Evolutionary conservation across 2,888 invertebrate species (phyloP).

Genomic region (Parelbella ahira): DNA sequence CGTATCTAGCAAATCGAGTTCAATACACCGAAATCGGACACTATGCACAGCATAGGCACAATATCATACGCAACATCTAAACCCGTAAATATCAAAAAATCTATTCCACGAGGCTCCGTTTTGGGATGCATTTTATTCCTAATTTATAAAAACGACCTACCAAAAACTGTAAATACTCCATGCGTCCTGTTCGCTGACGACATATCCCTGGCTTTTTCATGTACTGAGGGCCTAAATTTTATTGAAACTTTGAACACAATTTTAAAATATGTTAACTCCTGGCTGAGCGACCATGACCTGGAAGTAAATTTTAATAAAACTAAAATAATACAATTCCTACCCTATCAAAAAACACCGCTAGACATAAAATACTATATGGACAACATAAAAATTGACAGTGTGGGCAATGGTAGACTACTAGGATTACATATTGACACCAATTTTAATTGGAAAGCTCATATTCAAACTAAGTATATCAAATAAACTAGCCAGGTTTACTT

Average conservation of each 20-base stretch:
- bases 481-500: too few species aligned
- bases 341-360: background rate
- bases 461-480: too few species aligned
- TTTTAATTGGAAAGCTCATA: slow-evolving; percentile 7
- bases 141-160: slow-evolving; percentile 3
- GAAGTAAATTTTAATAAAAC: too few species aligned
- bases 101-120: background rate
- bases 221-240: too few species aligned
- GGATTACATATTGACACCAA: slow-evolving; percentile 1
- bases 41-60: background rate
- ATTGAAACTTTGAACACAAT: too few species aligned
- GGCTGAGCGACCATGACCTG: too few species aligned
- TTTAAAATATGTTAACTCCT: too few species aligned
- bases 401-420: background rate
- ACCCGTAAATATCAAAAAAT: background rate
- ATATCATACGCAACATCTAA: background rate
- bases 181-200: slow-evolving; percentile 3
- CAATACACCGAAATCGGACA: slow-evolving; percentile 1
- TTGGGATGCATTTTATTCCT: slow-evolving; percentile 4
- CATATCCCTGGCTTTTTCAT: background rate
- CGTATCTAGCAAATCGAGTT: slow-evolving; percentile 1
- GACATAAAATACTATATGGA: background rate
- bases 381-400: background rate
- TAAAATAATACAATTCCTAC: too few species aligned
- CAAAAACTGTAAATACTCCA: background rate